Evolutionary conservation across 2,797 vertebrate genomes (phyloP), one percentile per base, ranked within the genome.

Genomic region (Oreochromis grahami): DNA sequence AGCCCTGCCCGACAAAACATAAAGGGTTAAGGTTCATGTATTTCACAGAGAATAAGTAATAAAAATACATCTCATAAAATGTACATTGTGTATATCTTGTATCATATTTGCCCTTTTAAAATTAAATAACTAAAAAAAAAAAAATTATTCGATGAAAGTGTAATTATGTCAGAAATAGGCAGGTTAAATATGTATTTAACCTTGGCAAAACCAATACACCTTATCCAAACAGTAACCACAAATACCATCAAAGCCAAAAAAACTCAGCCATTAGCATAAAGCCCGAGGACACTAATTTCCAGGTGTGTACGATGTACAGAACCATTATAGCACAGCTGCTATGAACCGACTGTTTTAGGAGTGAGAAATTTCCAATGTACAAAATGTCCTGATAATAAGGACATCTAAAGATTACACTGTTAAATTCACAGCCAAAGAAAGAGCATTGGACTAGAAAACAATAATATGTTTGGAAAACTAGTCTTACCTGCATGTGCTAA

Each of bases 211-310:
- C 14, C 13, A 17, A 9, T 0, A 17, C 60, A 38, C 60, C 21
- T 4, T 15, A 21, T 26, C 21, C 5, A 70, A 43, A 43, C 65
- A 6, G 26, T 15, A 58, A 32, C 3, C 26, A 10, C 26, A 32
- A 9, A 32, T 15, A 32, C 0, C 14, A 32, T 17, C 55, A 32
- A 29, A 17, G 13, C 63, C 21, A 24, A 45, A 70, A 26, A 0
- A 6, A 26, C 8, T 70, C 65, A 70, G 3, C 13, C 8, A 10
- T 43, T 68, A 70, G 38, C 21, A 45, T 70, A 17, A 26, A 26
- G 65, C 38, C 21, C 2, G 6, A 24, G 21, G 13, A 68, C 1
- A 0, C 5, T 26, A 0, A 17, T 70, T 15, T 70, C 21, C 65
- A 70, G 65, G 38, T 70, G 21, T 70, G 21, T 43, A 26, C 0